phyloP scores from a whole-genome alignment of 2,888 invertebrate genomes.

The Andrena haemorrhoa region DNA sequence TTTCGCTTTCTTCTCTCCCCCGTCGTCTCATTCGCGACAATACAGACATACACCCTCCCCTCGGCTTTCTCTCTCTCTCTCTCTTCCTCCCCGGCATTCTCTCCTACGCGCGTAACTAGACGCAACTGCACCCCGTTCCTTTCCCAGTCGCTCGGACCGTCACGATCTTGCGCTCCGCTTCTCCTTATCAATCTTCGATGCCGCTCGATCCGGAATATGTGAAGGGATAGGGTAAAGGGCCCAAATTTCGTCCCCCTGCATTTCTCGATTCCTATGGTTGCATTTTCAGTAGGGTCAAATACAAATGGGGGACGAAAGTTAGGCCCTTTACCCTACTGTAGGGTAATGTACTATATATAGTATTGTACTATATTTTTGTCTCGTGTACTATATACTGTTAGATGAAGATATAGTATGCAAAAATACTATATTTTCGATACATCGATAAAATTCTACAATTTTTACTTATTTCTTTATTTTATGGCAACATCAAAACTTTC shows the following conservation, averaged over 20 bases:
- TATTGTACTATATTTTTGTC: too few species aligned
- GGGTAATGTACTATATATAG: too few species aligned
- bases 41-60: conserved; percentile 40
- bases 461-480: too few species aligned
- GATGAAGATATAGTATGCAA: too few species aligned
- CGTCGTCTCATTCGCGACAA: conserved; percentile 59
- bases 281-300: too few species aligned
- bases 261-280: too few species aligned
- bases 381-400: too few species aligned
- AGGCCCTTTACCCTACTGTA: too few species aligned
- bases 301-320: too few species aligned
- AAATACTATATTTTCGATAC: too few species aligned
- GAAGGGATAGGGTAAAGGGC: neutral
- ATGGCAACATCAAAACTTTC: too few species aligned
- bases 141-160: neutral
- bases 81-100: conserved; percentile 11
- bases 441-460: too few species aligned
- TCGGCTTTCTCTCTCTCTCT: conserved; percentile 29
- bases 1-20: conserved; percentile 64
- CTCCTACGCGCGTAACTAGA: conserved; percentile 28
- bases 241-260: neutral
- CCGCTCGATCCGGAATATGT: neutral
- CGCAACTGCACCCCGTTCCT: conserved; percentile 33
- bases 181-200: conserved; percentile 9
- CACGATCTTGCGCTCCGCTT: neutral